These are phyloP conservation scores for Pipistrellus kuhlii DNA, from an alignment of 2,797 vertebrate genomes.

Conservation along the genomic window DNA sequence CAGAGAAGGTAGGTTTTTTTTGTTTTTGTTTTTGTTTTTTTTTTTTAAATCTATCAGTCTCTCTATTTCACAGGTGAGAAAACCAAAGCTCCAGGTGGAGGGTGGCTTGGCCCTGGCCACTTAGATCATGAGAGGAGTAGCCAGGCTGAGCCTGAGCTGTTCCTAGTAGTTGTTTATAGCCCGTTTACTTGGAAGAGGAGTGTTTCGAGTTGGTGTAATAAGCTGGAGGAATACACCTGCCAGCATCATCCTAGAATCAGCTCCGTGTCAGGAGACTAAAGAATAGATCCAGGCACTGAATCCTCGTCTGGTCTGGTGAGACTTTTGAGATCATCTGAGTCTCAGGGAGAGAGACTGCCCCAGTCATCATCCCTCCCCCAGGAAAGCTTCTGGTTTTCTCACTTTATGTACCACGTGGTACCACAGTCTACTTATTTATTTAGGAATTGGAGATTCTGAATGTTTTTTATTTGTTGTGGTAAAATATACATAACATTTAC, in stretches of 20 bases:
- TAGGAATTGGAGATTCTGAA: not conserved
- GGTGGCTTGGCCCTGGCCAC: not conserved
- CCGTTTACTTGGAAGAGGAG: not conserved
- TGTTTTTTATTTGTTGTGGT: not conserved
- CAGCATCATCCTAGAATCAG: not conserved
- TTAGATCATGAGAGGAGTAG: not conserved
- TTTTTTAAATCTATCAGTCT: not conserved
- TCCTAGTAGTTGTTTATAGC: not conserved
- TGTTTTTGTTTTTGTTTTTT: too few relatives aligned
- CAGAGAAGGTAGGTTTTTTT: not conserved
- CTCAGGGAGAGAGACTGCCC: not conserved
- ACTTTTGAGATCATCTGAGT: not conserved
- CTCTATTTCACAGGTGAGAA: not conserved
- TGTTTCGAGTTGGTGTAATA: not conserved
- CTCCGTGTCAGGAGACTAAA: not conserved
- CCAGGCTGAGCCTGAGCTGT: not conserved
- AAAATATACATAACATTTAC: not conserved
- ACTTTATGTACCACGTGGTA: accelerated
- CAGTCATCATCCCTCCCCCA: accelerated
- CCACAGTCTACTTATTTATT: not conserved
- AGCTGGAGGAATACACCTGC: not conserved
- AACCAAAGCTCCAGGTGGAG: not conserved
- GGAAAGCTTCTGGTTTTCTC: not conserved
- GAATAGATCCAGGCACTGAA: not conserved
- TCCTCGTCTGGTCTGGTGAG: not conserved